Evolutionary conservation across 1,140 invertebrate genomes (phyloP).

Genomic region (Chionoecetes opilio): DNA sequence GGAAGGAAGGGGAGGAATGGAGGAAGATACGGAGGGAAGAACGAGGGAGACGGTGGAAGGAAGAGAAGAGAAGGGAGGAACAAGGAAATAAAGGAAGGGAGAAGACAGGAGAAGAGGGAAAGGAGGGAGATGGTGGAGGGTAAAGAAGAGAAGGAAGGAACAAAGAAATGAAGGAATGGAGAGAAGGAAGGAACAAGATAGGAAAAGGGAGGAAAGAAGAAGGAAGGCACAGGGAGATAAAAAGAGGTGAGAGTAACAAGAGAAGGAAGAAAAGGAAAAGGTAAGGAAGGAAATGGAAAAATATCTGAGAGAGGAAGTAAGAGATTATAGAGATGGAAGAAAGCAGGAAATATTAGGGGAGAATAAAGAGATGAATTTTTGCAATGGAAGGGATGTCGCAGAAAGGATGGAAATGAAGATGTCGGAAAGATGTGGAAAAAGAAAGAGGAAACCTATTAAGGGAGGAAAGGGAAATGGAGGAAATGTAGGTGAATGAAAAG

Average conservation of each 20-base stretch:
- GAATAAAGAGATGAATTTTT: conserved; percentile 22
- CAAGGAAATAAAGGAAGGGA: neutral
- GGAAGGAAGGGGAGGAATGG: neutral
- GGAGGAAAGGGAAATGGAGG: too few relatives aligned
- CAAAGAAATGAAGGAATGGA: neutral
- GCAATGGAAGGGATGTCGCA: neutral
- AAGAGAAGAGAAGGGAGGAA: neutral
- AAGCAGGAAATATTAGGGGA: conserved; percentile 6
- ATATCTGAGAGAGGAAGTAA: neutral
- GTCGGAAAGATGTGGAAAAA: too few relatives aligned
- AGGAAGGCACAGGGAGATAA: neutral
- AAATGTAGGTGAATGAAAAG: too few relatives aligned
- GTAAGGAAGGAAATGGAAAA: neutral
- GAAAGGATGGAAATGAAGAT: too few relatives aligned
- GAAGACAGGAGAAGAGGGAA: neutral
- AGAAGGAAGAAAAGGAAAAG: neutral
- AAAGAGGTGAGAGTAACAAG: neutral
- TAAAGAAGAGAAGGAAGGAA: neutral
- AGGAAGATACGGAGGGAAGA: neutral
- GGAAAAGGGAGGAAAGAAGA: neutral
- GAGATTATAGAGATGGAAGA: neutral
- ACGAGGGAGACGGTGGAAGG: neutral
- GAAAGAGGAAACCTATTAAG: too few relatives aligned
- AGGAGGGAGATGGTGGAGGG: neutral
- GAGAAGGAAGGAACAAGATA: neutral